Percentiles rank a stretch among this genome's conserved stretches.
These are phyloP conservation scores for Wiebesia pumilae DNA, from an alignment of 1,140 invertebrate species.

Conservation along the genomic window DNA sequence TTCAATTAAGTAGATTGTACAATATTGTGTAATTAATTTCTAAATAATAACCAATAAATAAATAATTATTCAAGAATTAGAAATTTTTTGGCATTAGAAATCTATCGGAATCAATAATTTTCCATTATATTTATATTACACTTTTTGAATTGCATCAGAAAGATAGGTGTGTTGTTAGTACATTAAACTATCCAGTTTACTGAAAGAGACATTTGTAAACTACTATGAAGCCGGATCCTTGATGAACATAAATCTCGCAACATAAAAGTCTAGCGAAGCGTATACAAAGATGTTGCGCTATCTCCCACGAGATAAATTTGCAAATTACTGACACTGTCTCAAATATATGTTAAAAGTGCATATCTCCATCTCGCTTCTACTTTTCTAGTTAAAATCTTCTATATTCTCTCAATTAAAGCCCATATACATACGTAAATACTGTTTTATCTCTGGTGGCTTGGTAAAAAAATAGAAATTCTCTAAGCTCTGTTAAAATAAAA, in stretches of 20 bases:
- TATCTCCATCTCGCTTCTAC: not conserved
- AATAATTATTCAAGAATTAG: constrained; percentile 11
- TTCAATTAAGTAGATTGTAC: no score
- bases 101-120: constrained; percentile 23
- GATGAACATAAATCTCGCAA: constrained; percentile 30
- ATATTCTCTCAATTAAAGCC: not conserved
- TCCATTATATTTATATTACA: not conserved
- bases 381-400: not conserved
- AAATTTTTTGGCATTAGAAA: constrained; percentile 26
- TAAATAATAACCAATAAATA: not conserved
- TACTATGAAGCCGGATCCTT: constrained; percentile 37
- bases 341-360: not conserved
- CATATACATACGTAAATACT: not conserved
- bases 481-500: not conserved
- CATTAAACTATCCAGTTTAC: constrained; percentile 46
- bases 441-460: not conserved
- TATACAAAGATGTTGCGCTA: constrained; percentile 43
- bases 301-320: constrained; percentile 48
- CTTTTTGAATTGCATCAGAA: not conserved
- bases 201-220: constrained; percentile 49
- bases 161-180: not conserved
- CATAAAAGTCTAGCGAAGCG: constrained; percentile 43
- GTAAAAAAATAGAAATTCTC: constrained; percentile 12
- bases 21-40: not conserved
- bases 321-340: constrained; percentile 37